Conservation (phyloP, 2,797 vertebrate species). For the Megalops cyprinoides region DNA sequence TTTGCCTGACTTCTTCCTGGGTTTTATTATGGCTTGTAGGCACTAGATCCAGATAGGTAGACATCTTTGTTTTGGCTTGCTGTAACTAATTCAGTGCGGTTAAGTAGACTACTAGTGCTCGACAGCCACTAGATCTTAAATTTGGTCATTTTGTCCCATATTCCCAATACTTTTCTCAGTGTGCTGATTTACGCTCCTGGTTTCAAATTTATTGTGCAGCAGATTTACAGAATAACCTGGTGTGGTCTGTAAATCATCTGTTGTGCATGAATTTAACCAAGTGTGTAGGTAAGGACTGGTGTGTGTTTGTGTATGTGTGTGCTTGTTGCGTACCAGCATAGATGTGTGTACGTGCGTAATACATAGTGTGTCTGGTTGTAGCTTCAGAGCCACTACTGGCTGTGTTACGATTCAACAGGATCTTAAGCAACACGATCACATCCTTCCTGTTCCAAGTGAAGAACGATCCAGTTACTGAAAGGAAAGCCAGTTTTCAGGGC, state of each 20-base stretch:
- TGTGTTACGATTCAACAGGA: background rate
- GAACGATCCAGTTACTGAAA: background rate
- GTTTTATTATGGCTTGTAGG: constrained; percentile 48
- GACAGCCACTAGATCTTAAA: background rate
- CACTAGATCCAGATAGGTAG: constrained; percentile 44
- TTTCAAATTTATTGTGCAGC: background rate
- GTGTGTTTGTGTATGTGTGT: background rate
- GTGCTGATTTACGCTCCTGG: background rate
- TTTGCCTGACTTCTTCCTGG: constrained; percentile 40
- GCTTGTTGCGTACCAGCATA: background rate
- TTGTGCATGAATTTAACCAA: background rate
- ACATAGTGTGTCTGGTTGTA: background rate
- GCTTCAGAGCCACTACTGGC: background rate
- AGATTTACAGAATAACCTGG: background rate
- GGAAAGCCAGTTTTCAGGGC: background rate
- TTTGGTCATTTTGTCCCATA: background rate
- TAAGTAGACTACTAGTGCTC: constrained; percentile 10
- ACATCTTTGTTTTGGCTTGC: constrained; percentile 31
- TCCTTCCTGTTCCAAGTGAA: background rate
- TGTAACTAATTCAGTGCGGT: constrained; percentile 4
- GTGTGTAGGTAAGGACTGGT: background rate
- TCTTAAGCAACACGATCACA: background rate
- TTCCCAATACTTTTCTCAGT: background rate
- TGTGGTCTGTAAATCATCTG: background rate
- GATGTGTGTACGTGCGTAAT: background rate